Evolutionary conservation across 2,113 vertebrate species (phyloP), one percentile per base, ranked within the genome.

Genomic region (Hystrix cristata): DNA sequence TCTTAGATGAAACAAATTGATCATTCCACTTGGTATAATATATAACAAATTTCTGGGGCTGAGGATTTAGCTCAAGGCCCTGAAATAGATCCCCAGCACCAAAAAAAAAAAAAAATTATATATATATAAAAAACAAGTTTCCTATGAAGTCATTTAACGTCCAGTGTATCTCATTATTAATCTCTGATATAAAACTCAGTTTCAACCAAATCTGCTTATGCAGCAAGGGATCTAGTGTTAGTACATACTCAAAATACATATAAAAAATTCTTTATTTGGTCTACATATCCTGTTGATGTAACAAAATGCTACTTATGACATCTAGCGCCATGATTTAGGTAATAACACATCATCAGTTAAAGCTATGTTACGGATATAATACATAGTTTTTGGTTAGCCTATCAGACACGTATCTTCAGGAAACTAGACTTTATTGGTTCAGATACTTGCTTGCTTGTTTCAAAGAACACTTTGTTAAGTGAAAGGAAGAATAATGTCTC

Each of bases 401-500:
- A 27, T 74, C 92, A 82, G 79, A 95, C 55, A 48, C 51, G 93
- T 94, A 97, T 97, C 87, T 97, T 96, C 67, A 69, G 67, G 96
- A 96, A 96, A 95, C 78, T 12, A 74, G 78, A 88, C 88, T 98
- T 97, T 97, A 97, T 98, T 98, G 89, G 90, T 95, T 90, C 95
- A 97, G 97, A 96, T 92, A 92, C 91, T 98, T 95, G 87, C 96
- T 96, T 97, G 96, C 95, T 96, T 97, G 92, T 74, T 98, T 97
- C 95, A 92, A 92, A 96, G 96, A 97, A 96, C 96, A 97, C 94
- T 97, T 96, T 94, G 97, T 98, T 98, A 98, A 97, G 87, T 97
- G 97, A 97, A 96, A 94, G 87, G 92, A 97, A 98, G 97, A 97
- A 96, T 98, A 97, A 97, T 97, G 90, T 97, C 92, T 98, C 88